Evolutionary conservation across 2,797 vertebrate species (phyloP).

Genomic region (Buceros bicornis): DNA sequence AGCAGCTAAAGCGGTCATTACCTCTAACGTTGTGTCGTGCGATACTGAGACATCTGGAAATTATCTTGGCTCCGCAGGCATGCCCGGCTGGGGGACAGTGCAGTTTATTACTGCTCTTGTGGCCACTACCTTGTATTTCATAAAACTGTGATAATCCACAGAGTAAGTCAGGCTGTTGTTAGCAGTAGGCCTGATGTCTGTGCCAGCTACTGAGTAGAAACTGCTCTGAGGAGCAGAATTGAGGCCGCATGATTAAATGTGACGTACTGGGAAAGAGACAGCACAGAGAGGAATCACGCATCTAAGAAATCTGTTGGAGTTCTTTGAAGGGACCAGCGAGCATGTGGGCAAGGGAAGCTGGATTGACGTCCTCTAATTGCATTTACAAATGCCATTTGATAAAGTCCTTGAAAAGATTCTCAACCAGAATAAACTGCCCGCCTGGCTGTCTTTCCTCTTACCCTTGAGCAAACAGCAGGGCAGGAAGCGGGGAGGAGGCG

Average conservation of each 20-base stretch:
- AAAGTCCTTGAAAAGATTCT: neutral
- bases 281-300: neutral
- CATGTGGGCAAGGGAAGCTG: neutral
- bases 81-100: neutral
- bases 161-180: neutral
- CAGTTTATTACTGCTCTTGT: neutral
- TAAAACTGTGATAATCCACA: neutral
- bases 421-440: neutral
- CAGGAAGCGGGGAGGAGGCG: neutral
- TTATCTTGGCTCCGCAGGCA: neutral
- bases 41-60: slow-evolving; percentile 15
- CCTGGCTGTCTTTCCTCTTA: neutral
- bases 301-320: neutral
- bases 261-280: neutral
- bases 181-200: neutral
- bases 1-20: neutral
- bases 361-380: rapidly evolving
- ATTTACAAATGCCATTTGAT: neutral
- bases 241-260: neutral
- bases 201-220: neutral
- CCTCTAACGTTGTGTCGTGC: neutral
- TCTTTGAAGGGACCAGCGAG: neutral
- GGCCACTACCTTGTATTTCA: neutral
- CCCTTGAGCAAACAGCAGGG: neutral
- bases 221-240: neutral